These are phyloP conservation scores for Tarsius wallacei DNA, from an alignment of 2,797 vertebrate species.

Conservation along the genomic window DNA sequence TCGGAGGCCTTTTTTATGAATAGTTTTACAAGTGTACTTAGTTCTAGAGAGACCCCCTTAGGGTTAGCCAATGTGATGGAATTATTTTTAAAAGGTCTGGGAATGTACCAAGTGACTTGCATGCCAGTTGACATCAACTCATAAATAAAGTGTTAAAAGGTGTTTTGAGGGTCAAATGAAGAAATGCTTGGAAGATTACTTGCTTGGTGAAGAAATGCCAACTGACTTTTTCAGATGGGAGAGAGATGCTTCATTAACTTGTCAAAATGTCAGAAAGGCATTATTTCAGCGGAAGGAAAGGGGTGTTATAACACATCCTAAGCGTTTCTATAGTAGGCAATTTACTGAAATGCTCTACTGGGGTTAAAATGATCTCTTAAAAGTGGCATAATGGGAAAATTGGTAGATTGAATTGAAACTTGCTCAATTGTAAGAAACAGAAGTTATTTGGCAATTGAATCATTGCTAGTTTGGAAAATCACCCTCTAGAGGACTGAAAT, in stretches of 20 bases:
- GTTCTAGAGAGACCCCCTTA: constrained; percentile 82
- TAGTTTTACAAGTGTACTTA: constrained; percentile 87
- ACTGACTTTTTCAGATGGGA: constrained; percentile 60
- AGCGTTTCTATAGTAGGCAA: constrained; percentile 64
- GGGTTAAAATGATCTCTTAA: constrained; percentile 63
- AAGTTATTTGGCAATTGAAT: constrained; percentile 52
- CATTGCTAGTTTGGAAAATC: constrained; percentile 42
- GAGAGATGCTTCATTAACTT: constrained; percentile 80
- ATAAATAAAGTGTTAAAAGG: constrained; percentile 77
- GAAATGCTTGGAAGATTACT: constrained; percentile 82
- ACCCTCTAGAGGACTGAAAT: not conserved
- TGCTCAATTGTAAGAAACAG: constrained; percentile 71
- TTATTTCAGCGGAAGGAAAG: constrained; percentile 66
- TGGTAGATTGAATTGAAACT: constrained; percentile 60
- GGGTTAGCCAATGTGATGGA: constrained; percentile 77
- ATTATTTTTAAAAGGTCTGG: constrained; percentile 81
- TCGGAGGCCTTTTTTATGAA: constrained; percentile 83
- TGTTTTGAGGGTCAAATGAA: constrained; percentile 75
- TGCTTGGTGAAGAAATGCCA: constrained; percentile 65
- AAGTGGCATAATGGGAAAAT: constrained; percentile 72
- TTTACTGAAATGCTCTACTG: constrained; percentile 75
- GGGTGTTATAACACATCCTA: constrained; percentile 48
- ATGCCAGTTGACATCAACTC: constrained; percentile 78
- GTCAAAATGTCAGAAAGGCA: constrained; percentile 77
- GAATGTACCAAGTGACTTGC: constrained; percentile 65